Base-by-base conservation (phyloP, 2,113 vertebrate species). In the Thalassarche chlororhynchos region DNA sequence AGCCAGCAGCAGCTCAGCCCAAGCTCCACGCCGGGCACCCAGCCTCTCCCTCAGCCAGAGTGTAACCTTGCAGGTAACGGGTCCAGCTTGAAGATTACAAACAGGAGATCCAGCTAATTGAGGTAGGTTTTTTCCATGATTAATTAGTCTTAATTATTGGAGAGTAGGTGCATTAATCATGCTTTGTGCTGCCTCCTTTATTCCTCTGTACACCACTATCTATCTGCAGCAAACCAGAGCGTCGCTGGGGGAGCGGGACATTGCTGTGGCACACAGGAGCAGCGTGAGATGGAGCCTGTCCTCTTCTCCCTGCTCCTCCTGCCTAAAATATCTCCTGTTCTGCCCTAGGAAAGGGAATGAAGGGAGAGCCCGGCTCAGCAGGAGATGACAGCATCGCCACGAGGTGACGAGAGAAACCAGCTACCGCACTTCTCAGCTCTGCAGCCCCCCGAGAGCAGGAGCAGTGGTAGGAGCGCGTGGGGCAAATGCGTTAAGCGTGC, bases 311-410 rank as follows among this genome's bases (percentile, higher is more conserved):
- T 38, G 9, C 17, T 12, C 61, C 42, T 85, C 14, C 74, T 46
- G 58, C 75, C 49, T 3, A 5, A n/a, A 51, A 12, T 0, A 10
- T 4, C 57, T 49, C 51, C 66, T 17, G 8, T 9, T 23, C 79
- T 46, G 34, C 31, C 42, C 19, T 6, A 7, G 66, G 20, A 68
- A 38, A 15, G 16, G 20, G 65, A 17, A 34, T 14, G 54, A 14
- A 36, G 8, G 46, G 34, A 65, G 25, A 62, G 8, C 5, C 17
- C 1, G 3, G 26, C 28, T 57, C 61, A 17, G 31, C 47, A 31
- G 58, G 54, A 17, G 28, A 5, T 0, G 1, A 2, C 25, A 36
- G 31, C 36, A 12, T 46, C 1, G 0, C 28, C 3, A 1, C 0
- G 26, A 65, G 36, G 29, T 29, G 64, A 44, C 0, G 2, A 25